Base-by-base conservation (phyloP, 2,888 invertebrate genomes). In the Aphodius granarius region DNA sequence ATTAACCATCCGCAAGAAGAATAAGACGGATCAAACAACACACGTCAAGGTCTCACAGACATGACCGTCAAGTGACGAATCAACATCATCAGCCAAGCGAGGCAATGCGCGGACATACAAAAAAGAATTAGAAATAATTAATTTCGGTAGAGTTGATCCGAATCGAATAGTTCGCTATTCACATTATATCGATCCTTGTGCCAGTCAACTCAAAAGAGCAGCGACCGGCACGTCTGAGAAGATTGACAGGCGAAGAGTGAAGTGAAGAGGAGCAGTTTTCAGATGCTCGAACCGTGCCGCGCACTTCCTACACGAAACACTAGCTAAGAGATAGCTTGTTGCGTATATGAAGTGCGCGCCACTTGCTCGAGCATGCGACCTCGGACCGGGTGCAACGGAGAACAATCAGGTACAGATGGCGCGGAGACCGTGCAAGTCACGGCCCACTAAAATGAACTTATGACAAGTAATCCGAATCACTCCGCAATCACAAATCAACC, bases 401-500 rank as follows among this genome's bases (percentile, higher is more conserved):
- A 81, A 81, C 81, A 81, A 81, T 81, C 81, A 78, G 78, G 78
- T 79, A 80, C 81, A 79, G 81, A 80, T 78, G 79, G 79, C 73
- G 21, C 68, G 22, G 76, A 66, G 79, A 80, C 79, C 79, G 78
- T 81, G 81, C 81, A 79, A 81, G 81, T 81, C 82, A 81, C 77
- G 78, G 79, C 78, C 77, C 77, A 78, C 80, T 80, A 81, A 82
- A 80, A 82, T 78, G 81, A 82, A 81, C 81, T 81, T 81, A 81
- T 82, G 82, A 82, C 82, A 81, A 79, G 81, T 80, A 80, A 81
- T 81, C 80, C 81, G 77, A 80, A 80, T 79, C 79, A 78, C 81
- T 79, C 79, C 76, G 79, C 78, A 79, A 80, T 81, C 81, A 81
- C 81, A 82, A 81, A 81, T 81, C 82, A 81, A 75, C 76, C 78